Base-by-base conservation (phyloP, 2,113 vertebrate genomes). In the Saccopteryx bilineata region DNA sequence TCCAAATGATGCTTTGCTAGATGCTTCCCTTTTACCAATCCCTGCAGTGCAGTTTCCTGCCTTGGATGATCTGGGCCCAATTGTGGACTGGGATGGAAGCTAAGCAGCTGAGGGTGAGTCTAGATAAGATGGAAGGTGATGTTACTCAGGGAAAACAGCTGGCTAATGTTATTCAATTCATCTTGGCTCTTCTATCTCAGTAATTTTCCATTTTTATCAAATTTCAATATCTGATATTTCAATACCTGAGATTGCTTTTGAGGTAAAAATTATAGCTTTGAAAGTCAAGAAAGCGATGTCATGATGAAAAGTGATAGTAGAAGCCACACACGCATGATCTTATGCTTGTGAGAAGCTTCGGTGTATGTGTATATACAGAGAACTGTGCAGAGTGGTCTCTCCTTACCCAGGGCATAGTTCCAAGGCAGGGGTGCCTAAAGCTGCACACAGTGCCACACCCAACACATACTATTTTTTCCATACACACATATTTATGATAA, bases 181-280 rank as follows among this genome's bases (percentile, higher is more conserved):
- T 79, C 46, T 33, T 54, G 78, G 39, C 72, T 90, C 68, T 52
- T 87, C 28, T 50, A 50, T 61, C 23, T 93, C 65, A 52, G 33
- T 86, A 46, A 52, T 91, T 83, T 94, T 93, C 72, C 72, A 94
- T 58, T 75, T 87, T 76, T 85, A 74, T 96, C 50, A 66, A 31
- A 96, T 78, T 71, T 82, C 24, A 91, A 0, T 91, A 52, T 90
- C 52, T 93, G 21, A 87, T 82, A 74, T 83, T 94, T 91, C 19
- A 80, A 24, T 76, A 93, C 17, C 65, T 95, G 15, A 9, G 46
- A 50, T 92, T 89, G 33, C 33, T 94, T 96, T 83, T 88, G 33
- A 56, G 31, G 39, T 65, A 33, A 71, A 60, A 66, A 50, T 50
- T 31, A 78, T 61, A 50, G 76, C 31, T 83, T 58, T 28, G 91